phyloP scores from a whole-genome alignment of 2,113 vertebrate genomes.

The Poeciliopsis retropinna region DNA sequence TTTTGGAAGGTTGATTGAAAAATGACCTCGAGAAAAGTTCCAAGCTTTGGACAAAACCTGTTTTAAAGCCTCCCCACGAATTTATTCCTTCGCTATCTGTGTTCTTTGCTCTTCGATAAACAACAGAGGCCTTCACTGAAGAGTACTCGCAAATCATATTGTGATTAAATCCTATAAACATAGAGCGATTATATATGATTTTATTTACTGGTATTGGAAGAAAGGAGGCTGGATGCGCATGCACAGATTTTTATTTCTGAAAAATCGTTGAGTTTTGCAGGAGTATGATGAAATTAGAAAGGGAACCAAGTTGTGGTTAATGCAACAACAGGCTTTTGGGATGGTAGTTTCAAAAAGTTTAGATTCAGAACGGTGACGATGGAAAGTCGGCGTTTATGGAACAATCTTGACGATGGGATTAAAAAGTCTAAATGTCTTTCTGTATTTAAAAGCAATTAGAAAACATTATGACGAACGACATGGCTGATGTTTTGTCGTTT shows the following conservation, averaged over 20 bases:
- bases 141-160: too few species aligned
- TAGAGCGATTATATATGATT: too few species aligned
- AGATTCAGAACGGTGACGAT: too few species aligned
- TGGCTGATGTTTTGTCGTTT: too few species aligned
- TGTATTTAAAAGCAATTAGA: too few species aligned
- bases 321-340: constrained; percentile 59
- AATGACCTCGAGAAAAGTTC: not conserved
- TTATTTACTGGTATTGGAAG: too few species aligned
- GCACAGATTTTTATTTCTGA: not conserved
- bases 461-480: too few species aligned
- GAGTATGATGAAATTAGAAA: constrained; percentile 9
- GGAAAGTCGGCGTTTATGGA: too few species aligned
- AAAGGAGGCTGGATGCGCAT: not conserved
- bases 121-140: too few species aligned
- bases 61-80: not conserved
- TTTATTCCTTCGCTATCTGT: not conserved
- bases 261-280: constrained; percentile 22
- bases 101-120: not conserved
- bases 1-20: not conserved
- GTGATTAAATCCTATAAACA: too few species aligned
- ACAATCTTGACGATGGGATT: too few species aligned
- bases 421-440: too few species aligned
- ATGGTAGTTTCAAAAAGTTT: constrained; percentile 7
- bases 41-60: not conserved
- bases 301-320: constrained; percentile 60